Evolutionary conservation across 64 coral and sea anemone species (phyloP).

Genomic region (Cladopsammia gracilis): DNA sequence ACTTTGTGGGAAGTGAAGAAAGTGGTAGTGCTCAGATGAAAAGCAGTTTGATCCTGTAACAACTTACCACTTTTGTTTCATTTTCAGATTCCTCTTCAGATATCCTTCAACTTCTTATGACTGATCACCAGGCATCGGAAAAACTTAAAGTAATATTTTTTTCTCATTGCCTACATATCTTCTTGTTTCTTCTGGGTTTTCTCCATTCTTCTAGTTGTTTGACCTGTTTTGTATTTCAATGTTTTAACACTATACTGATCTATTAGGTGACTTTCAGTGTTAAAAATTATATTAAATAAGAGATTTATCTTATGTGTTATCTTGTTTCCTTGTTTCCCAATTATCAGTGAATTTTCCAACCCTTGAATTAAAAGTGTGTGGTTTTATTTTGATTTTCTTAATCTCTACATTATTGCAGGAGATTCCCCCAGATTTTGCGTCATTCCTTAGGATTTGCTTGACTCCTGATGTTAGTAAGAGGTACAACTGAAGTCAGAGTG

Average conservation of each 20-base stretch:
- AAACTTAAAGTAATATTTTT: conserved; percentile 74
- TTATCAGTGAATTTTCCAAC: no score
- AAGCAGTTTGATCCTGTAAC: not conserved
- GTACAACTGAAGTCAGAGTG: not conserved
- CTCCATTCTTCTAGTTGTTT: not conserved
- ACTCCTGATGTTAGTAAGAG: conserved; percentile 72
- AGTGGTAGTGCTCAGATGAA: no score
- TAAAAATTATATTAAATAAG: no score
- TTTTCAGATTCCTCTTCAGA: conserved; percentile 74
- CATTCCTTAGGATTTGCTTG: conserved; percentile 89
- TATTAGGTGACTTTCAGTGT: no score
- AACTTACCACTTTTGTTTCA: not conserved
- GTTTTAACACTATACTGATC: no score
- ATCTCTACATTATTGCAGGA: conserved; percentile 53
- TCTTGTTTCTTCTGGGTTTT: not conserved
- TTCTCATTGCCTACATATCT: not conserved
- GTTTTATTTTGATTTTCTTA: no score
- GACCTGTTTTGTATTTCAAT: no score
- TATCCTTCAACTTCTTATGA: conserved; percentile 83
- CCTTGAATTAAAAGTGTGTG: no score
- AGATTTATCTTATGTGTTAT: no score
- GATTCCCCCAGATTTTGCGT: conserved; percentile 77
- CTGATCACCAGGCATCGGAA: conserved; percentile 69
- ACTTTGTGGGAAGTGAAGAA: no score
- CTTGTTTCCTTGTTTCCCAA: no score